Base-by-base conservation (phyloP, 1,140 invertebrate genomes). In the Araneus ventricosus region DNA sequence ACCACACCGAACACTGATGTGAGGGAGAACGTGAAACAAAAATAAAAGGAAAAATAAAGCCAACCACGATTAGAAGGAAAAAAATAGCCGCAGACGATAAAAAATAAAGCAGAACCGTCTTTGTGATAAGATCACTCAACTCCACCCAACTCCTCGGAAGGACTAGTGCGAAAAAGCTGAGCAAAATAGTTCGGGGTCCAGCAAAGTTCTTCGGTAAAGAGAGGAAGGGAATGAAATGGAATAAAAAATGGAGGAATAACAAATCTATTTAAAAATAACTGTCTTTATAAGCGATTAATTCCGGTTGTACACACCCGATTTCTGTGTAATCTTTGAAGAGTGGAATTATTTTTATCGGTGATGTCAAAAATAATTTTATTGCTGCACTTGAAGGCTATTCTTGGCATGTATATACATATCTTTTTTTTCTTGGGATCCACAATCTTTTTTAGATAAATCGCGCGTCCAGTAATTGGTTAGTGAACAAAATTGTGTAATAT, bases 101-200 rank as follows among this genome's bases (percentile, higher is more conserved):
- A 34, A 75, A 75, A 34, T 6, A 22, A 34, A 75, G 10, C 7
- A 37, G 30, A 20, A 37, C 5, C 14, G 20, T 34, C 30, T 34
- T 30, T 20, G 8, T 37, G 84, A 86, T 86, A 86, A 86, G 84
- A 86, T 86, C 84, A 4, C 57, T 34, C 57, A 37, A 61, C 84
- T 86, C 84, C 84, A 86, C 84, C 84, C 30, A 75, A 75, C 80
- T 82, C 39, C 41, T 82, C 27, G 80, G 37, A 22, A 75, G 20
- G 30, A 27, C 1, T n/a, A 30, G 63, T 22, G 14, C 6, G 24
- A 17, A 59, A 59, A 59, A 59, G 10, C 24, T 27, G 67, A 75
- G 37, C 75, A 80, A 82, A 82, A 75, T 34, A 75, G 34, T 75
- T 75, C 20, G 70, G 17, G 70, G 27, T 20, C 30, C 34, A 6